Percentiles rank a stretch among this genome's conserved stretches.
Evolutionary conservation across 2,113 vertebrate species (phyloP).

Genomic region (Periophthalmodon schlosseri): DNA sequence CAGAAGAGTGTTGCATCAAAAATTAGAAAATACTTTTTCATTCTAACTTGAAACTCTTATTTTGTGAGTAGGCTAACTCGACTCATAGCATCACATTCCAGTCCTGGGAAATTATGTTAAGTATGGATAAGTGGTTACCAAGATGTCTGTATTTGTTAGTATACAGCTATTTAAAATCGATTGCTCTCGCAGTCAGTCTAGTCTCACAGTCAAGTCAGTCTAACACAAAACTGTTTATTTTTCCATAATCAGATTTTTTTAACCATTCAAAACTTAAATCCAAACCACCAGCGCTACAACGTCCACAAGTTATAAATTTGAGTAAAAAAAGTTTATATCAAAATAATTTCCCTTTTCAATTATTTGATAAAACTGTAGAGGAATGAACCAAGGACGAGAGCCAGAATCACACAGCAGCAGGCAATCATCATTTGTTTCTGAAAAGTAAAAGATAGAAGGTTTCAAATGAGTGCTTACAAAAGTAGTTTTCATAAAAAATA

Average conservation of each 20-base stretch:
- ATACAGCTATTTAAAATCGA: neutral
- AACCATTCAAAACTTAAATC: neutral
- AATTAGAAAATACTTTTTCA: neutral
- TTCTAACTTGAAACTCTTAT: too few relatives aligned
- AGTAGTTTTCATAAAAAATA: neutral
- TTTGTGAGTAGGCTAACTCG: too few relatives aligned
- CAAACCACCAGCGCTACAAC: constrained; percentile 1
- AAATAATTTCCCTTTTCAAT: constrained; percentile 13
- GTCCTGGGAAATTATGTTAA: neutral
- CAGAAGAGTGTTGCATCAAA: neutral
- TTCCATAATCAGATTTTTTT: neutral
- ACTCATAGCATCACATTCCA: neutral
- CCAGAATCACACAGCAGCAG: constrained; percentile 87
- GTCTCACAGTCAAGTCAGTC: neutral
- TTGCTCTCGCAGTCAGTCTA: neutral
- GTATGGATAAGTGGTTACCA: neutral
- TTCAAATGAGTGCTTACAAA: constrained; percentile 10
- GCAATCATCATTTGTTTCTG: constrained; percentile 98
- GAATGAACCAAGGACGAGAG: constrained; percentile 83
- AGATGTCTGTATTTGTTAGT: neutral
- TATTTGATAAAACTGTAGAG: constrained; percentile 90
- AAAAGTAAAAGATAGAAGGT: neutral
- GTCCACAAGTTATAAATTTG: neutral
- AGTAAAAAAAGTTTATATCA: constrained; percentile 5
- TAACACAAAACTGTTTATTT: neutral